Evolutionary conservation across 2,888 invertebrate genomes (phyloP).

Genomic region (Syrphus vitripennis): DNA sequence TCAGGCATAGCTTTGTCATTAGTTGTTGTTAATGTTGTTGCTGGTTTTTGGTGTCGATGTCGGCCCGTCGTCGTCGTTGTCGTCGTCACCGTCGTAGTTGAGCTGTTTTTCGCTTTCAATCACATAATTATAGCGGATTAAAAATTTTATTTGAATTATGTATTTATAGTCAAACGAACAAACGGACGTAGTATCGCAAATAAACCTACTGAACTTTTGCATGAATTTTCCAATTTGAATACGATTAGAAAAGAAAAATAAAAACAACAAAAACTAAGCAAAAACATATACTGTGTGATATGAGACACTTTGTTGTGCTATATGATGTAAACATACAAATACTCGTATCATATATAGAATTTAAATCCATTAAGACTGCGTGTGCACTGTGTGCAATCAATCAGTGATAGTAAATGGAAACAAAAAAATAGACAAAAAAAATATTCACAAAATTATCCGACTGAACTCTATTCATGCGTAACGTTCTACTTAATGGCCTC

Average conservation of each 20-base stretch:
- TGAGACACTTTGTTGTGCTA: constrained; percentile 14
- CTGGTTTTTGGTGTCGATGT: background rate
- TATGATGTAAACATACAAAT: background rate
- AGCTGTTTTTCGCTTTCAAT: constrained; percentile 64
- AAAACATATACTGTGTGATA: background rate
- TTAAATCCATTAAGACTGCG: constrained; percentile 13
- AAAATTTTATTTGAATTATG: constrained; percentile 56
- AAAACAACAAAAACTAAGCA: constrained; percentile 2
- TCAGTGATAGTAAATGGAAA: constrained; percentile 1
- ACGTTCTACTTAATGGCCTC: constrained; percentile 49
- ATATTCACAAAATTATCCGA: constrained; percentile 27
- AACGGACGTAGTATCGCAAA: background rate
- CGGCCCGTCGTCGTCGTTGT: constrained; percentile 14
- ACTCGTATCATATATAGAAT: background rate
- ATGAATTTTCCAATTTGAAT: constrained; percentile 38
- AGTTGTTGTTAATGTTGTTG: background rate
- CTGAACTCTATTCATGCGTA: constrained; percentile 64
- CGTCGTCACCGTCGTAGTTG: background rate
- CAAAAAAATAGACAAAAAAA: too few species aligned
- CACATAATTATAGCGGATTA: constrained; percentile 61
- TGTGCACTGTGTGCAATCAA: constrained; percentile 23
- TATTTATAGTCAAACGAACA: background rate
- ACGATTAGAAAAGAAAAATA: constrained; percentile 1
- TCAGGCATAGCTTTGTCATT: background rate
- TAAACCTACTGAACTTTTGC: constrained; percentile 56